These are phyloP conservation scores for Aleiodes sp. DNA, from an alignment of 1,140 invertebrate species.

Conservation along the genomic window DNA sequence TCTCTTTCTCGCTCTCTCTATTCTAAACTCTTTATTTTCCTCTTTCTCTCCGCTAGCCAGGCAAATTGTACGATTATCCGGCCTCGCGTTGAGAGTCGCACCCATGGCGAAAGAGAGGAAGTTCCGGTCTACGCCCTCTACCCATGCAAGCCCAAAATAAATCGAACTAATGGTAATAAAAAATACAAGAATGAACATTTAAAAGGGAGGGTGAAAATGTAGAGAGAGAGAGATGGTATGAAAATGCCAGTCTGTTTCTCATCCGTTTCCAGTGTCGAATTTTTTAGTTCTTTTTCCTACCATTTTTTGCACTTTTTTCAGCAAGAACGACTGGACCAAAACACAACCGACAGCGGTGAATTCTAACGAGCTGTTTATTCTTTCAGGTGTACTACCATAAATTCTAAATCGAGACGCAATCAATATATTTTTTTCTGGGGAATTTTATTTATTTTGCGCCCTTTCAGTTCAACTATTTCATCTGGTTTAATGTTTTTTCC, in stretches of 20 bases:
- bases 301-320: background rate
- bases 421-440: background rate
- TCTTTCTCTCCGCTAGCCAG: conserved; percentile 14
- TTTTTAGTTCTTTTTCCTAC: conserved; percentile 1
- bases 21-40: background rate
- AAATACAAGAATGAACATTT: conserved; percentile 8
- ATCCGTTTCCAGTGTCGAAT: conserved; percentile 21
- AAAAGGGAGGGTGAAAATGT: conserved; percentile 2
- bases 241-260: conserved; percentile 19
- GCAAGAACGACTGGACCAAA: background rate
- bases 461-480: background rate
- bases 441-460: background rate
- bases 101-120: conserved; percentile 25
- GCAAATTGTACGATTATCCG: conserved; percentile 38
- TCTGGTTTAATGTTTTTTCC: background rate
- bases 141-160: conserved; percentile 28
- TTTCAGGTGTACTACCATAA: background rate
- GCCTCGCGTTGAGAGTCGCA: conserved; percentile 32
- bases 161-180: conserved; percentile 32
- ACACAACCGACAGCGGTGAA: background rate
- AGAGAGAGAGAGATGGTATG: background rate
- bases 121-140: conserved; percentile 33
- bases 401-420: background rate
- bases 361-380: conserved; percentile 8
- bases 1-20: background rate